Evolutionary conservation across 2,888 invertebrate species (phyloP), one percentile per base, ranked within the genome.

Genomic region (Platycnemis pennipes): DNA sequence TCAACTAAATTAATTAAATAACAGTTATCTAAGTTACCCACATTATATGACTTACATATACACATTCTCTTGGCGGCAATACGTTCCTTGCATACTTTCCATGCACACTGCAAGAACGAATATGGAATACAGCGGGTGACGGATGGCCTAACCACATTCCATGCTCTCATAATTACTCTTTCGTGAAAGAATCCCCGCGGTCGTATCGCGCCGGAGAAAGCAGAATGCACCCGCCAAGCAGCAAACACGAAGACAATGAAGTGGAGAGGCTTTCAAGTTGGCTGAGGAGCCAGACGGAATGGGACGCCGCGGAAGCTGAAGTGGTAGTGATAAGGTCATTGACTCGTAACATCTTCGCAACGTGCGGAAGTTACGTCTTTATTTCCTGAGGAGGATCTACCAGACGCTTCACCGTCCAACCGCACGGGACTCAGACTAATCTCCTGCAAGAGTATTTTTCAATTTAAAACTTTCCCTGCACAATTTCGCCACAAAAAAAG

Each of bases 221-320:
- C 13, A 37, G 77, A 11, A 11, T 37, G 4, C 77, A 16, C 1
- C 77, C 77, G 11, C 77, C n/a, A 37, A 16, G 77, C 77, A 37
- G 77, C 77, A 77, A 77, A 37, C 77, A 37, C 77, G 77, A 77
- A 37, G 77, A 77, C 77, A 77, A 77, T 77, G 77, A 77, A 77
- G 63, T 63, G 63, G 63, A 63, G 63, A 63, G 26, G 77, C 11
- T 37, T 77, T 77, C 77, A 37, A 37, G 77, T 37, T 31, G 49
- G 26, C 3, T 22, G 37, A 77, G n/a, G n/a, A 63, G 63, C 26
- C 2, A n/a, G 37, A 77, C 13, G 31, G 13, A 31, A 8, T 63
- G 31, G 77, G 77, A 37, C 37, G 77, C 37, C 37, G 77, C 37
- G 77, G 77, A 63, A 63, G 4, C 63, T 63, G 63, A n/a, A 63